These are phyloP conservation scores for Nothocercus julius DNA, from an alignment of 2,113 vertebrate species.

Conservation along the genomic window DNA sequence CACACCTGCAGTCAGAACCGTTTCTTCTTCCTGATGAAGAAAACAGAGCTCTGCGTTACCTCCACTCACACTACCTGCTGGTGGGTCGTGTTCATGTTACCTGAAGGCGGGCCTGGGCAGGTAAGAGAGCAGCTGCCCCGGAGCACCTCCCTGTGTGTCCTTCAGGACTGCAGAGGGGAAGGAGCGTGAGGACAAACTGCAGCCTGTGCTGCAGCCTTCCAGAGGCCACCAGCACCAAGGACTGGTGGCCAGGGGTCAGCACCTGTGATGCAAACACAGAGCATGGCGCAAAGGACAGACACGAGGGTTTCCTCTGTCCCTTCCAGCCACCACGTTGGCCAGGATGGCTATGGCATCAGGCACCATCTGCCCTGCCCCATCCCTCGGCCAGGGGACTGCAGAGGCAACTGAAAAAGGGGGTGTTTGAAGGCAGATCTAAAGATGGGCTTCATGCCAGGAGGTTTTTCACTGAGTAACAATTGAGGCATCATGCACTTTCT, in stretches of 20 bases:
- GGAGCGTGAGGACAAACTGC: no score
- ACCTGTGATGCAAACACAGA: not conserved
- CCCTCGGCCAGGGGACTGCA: not conserved
- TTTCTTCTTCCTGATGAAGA: slow-evolving; percentile 16
- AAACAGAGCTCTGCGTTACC: not conserved
- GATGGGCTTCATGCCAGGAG: not conserved
- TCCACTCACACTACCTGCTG: not conserved
- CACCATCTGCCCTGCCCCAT: not conserved
- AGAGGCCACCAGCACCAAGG: not conserved
- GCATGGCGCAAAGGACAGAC: not conserved
- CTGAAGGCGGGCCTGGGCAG: slow-evolving; percentile 4
- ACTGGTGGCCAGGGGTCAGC: not conserved
- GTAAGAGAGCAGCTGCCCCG: slow-evolving; percentile 17
- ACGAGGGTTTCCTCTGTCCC: not conserved
- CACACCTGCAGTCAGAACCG: slow-evolving; percentile 7
- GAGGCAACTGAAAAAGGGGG: not conserved
- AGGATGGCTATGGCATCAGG: not conserved
- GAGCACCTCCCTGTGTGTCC: not conserved
- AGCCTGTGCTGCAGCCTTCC: not conserved
- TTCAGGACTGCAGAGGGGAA: not conserved
- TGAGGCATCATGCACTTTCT: not conserved
- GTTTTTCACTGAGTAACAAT: not conserved
- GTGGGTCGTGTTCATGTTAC: not conserved
- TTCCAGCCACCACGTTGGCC: not conserved
- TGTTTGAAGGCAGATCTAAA: not conserved